Evolutionary conservation across 2,888 invertebrate genomes (phyloP).

Genomic region (Cephalotes varians): DNA sequence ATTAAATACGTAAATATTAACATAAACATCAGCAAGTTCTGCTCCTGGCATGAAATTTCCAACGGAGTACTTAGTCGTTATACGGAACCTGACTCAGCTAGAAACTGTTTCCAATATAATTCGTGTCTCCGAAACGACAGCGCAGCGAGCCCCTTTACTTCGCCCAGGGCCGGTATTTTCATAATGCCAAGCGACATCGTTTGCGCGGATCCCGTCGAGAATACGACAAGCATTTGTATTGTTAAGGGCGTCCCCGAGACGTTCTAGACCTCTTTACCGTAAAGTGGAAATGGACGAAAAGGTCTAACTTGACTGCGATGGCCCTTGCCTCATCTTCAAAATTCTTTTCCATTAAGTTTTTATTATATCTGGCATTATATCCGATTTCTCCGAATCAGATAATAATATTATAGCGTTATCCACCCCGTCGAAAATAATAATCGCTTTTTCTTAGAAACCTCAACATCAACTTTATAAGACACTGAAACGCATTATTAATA

Average conservation of each 20-base stretch:
- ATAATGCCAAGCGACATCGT: conserved; percentile 72
- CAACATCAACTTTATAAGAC: neutral
- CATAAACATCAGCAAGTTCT: conserved; percentile 2
- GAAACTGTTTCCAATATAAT: conserved; percentile 77
- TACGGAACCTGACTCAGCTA: conserved; percentile 37
- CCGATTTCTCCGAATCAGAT: conserved; percentile 4
- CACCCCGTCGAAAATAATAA: neutral
- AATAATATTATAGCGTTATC: neutral
- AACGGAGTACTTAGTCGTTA: conserved; percentile 33
- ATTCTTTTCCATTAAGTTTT: conserved; percentile 68
- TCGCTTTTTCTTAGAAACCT: neutral
- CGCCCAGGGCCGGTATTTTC: conserved; percentile 71
- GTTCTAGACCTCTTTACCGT: conserved; percentile 62
- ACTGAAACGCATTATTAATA: neutral
- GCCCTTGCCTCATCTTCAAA: conserved; percentile 48
- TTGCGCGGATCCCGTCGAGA: conserved; percentile 68
- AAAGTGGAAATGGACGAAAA: conserved; percentile 69
- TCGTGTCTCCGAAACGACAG: conserved; percentile 59
- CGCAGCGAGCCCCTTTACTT: conserved; percentile 61
- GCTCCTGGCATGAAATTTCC: neutral
- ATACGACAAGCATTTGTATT: conserved; percentile 71
- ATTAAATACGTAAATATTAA: conserved; percentile 2
- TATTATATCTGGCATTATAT: conserved; percentile 29
- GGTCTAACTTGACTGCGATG: conserved; percentile 45
- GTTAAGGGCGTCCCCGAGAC: conserved; percentile 71